Base-by-base conservation (phyloP, 2,797 vertebrate species). In the Poeciliopsis presidionis region DNA sequence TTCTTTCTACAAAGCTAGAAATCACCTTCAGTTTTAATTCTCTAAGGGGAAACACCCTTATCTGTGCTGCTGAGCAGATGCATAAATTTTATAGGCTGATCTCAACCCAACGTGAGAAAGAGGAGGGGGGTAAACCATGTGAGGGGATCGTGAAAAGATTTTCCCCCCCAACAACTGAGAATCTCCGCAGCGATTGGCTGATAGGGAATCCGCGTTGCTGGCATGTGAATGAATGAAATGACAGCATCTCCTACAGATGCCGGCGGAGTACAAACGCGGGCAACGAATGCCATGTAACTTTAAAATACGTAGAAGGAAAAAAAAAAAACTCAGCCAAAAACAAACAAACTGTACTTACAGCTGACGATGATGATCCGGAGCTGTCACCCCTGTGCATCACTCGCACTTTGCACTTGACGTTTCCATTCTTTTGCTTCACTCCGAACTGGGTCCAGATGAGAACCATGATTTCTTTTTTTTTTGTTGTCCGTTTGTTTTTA, bases 361-460 rank as follows among this genome's bases (percentile, higher is more conserved):
- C 93, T 69, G 95, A 95, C 0, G 94, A 94, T 1, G 94, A 85
- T 0, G 94, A 95, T 2, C 93, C 89, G 0, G 93, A 95, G 93
- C 91, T 95, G 90, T 96, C 95, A 0, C 95, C 95, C 28, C 95
- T 88, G 93, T 96, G 95, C 93, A 96, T 94, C 1, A 95, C 95
- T 20, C 95, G 92, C 82, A 96, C 95, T 91, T 96, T 96, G 90
- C 95, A 96, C 91, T 95, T 95, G 72, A 96, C 95, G 78, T 96
- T 95, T 81, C 94, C 95, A 84, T 95, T 96, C 92, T 96, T 96
- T 89, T 95, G 89, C 88, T 96, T 96, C 25, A 96, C 86, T 72
- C 95, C 95, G 78, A 96, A 96, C 92, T 96, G 95, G 1, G 95
- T 96, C 95, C 95, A 96, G 91, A 96, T 96, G 57, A 96, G 95